Conservation (phyloP, 2,797 vertebrate genomes). For the Psittacula derbiana region DNA sequence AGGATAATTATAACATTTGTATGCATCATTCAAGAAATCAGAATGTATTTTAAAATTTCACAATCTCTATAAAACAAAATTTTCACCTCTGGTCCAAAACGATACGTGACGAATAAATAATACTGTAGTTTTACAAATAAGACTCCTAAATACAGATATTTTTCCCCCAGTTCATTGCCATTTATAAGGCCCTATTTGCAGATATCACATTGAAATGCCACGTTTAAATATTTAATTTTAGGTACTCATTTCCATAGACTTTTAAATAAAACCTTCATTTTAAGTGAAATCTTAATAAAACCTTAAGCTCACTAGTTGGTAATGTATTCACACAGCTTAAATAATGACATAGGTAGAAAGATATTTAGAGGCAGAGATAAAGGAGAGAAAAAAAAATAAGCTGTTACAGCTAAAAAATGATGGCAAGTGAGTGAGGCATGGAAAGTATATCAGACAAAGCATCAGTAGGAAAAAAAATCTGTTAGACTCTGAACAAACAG, state of each 20-base stretch:
- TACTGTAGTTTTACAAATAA: neutral
- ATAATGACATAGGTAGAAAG: conserved; percentile 3
- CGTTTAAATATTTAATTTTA: neutral
- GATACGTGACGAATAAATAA: neutral
- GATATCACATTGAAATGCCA: neutral
- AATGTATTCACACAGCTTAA: neutral
- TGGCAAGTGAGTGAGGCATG: conserved; percentile 34
- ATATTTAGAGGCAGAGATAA: conserved; percentile 24
- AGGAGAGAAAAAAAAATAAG: neutral
- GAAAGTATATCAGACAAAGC: conserved; percentile 28
- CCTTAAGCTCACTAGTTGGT: neutral
- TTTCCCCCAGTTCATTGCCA: neutral
- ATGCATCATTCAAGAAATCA: neutral
- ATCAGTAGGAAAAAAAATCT: neutral
- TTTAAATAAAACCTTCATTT: neutral
- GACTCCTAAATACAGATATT: neutral
- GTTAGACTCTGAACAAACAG: neutral
- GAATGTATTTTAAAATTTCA: neutral
- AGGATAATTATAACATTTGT: neutral
- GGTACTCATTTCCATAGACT: neutral
- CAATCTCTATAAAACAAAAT: neutral
- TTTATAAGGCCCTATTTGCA: neutral
- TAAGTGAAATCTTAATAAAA: conserved; percentile 10
- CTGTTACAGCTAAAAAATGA: neutral
- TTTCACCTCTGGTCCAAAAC: neutral